Evolutionary conservation across 2,888 invertebrate genomes (phyloP), one percentile per base, ranked within the genome.

Genomic region (Macropis europaea): DNA sequence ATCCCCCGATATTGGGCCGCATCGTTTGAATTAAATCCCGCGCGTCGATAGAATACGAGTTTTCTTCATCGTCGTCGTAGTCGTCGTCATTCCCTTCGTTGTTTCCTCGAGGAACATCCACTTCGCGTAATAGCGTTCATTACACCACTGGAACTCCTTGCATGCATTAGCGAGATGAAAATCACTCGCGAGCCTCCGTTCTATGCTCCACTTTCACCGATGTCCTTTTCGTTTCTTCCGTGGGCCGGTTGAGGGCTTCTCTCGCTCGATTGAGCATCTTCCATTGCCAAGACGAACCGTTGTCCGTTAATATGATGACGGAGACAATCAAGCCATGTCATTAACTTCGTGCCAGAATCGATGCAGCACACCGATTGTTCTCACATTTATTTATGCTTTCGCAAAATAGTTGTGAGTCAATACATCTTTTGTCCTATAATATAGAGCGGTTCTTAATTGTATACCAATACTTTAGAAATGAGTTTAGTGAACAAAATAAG

Each of bases 131-230:
- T 73, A 79, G 69, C 63, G 62, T 60, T 66, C 62, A 52, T 74
- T 73, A 56, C 61, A 57, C 73, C 60, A 42, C 70, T 67, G 54
- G 48, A 77, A 73, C 53, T 77, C 73, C 71, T 74, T 72, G 75
- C 80, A 68, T 73, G 77, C 79, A 79, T 82, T 76, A 81, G 69
- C 63, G 59, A 69, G 78, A 83, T 79, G 76, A 81, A 80, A 76
- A 71, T 71, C 56, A 54, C 70, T 54, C 60, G 26, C 52, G 30
- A 54, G 54, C 4, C 42, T 48, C 52, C 61, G 43, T 61, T 61
- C 59, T 36, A 34, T 36, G 43, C 32, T 62, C 61, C 42, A 53
- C 63, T 52, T 56, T 59, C 52, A 28, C 13, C 32, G 60, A 15
- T 61, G 54, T 64, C 64, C 63, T 61, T 60, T 57, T 53, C 52